phyloP scores from a whole-genome alignment of 2,113 vertebrate species.

The Lamprologus ornatipinnis region DNA sequence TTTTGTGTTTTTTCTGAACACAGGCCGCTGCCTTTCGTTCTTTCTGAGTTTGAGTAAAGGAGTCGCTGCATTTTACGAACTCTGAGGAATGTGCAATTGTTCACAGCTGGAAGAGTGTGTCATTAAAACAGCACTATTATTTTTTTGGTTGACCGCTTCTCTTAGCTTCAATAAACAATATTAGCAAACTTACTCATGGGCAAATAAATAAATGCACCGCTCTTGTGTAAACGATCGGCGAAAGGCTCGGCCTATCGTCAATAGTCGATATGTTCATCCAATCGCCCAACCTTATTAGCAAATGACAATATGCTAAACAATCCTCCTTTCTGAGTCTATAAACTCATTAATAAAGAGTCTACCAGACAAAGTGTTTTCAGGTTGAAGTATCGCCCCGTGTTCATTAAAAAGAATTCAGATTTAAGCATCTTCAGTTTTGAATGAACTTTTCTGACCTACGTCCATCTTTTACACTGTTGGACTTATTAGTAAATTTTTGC shows the following conservation, averaged over 20 bases:
- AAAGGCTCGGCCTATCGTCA: background rate
- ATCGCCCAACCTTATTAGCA: background rate
- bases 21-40: background rate
- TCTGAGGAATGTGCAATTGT: background rate
- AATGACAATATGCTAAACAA: background rate
- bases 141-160: background rate
- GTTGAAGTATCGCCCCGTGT: background rate
- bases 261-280: background rate
- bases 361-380: background rate
- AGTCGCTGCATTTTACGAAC: background rate
- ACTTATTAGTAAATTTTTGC: background rate
- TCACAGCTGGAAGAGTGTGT: background rate
- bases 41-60: background rate
- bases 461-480: background rate
- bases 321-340: background rate
- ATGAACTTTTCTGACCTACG: background rate
- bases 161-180: background rate
- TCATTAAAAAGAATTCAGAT: background rate
- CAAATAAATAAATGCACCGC: background rate
- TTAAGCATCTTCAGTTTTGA: background rate
- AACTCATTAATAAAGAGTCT: background rate
- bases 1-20: background rate
- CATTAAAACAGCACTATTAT: background rate
- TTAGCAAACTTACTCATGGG: background rate
- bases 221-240: background rate